Percentiles rank a stretch among this genome's conserved stretches.
Evolutionary conservation across 2,888 invertebrate genomes (phyloP).

Genomic region (Cerastis leucographa): DNA sequence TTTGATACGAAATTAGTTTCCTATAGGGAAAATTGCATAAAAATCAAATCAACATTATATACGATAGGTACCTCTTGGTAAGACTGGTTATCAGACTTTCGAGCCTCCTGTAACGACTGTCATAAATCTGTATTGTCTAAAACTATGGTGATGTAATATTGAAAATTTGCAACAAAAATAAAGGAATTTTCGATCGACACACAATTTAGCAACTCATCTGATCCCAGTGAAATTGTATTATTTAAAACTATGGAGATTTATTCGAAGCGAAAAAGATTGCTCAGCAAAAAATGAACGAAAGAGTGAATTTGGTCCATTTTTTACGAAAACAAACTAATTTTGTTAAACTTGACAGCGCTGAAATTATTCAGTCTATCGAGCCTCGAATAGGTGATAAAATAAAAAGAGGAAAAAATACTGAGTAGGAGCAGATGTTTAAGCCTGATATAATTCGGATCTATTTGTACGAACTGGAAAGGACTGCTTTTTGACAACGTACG

Average conservation of each 20-base stretch:
- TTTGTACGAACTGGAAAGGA: not conserved
- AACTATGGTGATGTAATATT: not conserved
- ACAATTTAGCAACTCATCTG: constrained; percentile 25
- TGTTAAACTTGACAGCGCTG: constrained; percentile 9
- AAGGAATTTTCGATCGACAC: constrained; percentile 17
- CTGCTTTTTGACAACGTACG: not conserved
- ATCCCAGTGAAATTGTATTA: constrained; percentile 11
- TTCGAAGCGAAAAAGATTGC: constrained; percentile 1
- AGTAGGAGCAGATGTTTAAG: not conserved
- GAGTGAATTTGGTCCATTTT: not conserved
- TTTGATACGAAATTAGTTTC: not conserved
- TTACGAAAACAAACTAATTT: constrained; percentile 21
- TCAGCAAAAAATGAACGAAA: constrained; percentile 2
- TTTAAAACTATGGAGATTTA: constrained; percentile 17
- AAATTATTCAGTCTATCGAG: constrained; percentile 7
- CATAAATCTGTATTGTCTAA: not conserved
- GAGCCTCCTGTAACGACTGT: not conserved
- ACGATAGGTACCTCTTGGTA: not conserved
- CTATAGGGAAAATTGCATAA: not conserved
- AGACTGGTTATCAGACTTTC: not conserved
- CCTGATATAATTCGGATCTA: not conserved
- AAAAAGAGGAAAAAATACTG: not conserved
- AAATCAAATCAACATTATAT: not conserved
- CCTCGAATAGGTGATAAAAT: constrained; percentile 6
- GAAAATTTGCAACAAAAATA: not conserved